Percentiles rank a stretch among this genome's conserved stretches.
phyloP scores from a whole-genome alignment of 2,113 vertebrate species.

The Syngnathus scovelli region DNA sequence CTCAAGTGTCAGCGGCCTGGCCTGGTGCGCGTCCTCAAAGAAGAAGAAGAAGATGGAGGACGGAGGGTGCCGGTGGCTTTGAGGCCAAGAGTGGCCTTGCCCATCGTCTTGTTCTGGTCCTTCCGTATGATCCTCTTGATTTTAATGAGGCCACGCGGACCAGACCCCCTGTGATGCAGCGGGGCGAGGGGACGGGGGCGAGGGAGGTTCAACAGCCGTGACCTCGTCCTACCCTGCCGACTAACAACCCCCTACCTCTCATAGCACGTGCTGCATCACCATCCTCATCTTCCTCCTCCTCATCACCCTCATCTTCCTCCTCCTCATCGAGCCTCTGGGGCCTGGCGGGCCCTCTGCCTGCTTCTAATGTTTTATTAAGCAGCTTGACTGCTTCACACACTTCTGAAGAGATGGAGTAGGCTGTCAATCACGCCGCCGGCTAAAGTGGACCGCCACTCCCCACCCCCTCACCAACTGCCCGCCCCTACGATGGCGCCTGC shows the following conservation, averaged over 20 bases:
- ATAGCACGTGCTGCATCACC: conserved; percentile 10
- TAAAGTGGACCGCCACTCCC: conserved; percentile 47
- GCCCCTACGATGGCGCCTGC: conserved; percentile 32
- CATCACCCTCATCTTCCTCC: conserved; percentile 8
- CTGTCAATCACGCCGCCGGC: conserved; percentile 65
- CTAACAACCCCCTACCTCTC: conserved; percentile 6
- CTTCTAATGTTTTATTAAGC: conserved; percentile 73
- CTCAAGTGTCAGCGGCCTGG: conserved; percentile 36
- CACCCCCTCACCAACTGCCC: not conserved
- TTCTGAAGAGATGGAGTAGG: conserved; percentile 56
- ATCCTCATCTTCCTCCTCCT: conserved; percentile 20
- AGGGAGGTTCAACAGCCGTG: conserved; percentile 54
- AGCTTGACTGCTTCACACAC: conserved; percentile 64
- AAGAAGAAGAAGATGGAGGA: conserved; percentile 9
- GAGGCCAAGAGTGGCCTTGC: conserved; percentile 57
- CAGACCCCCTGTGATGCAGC: conserved; percentile 68
- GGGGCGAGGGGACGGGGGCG: conserved; percentile 47
- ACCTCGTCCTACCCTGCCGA: conserved; percentile 30
- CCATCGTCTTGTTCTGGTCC: conserved; percentile 68
- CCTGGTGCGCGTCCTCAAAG: conserved; percentile 53
- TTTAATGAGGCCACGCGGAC: conserved; percentile 74
- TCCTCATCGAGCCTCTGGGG: conserved; percentile 42
- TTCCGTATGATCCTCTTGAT: conserved; percentile 73
- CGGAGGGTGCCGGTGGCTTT: conserved; percentile 23
- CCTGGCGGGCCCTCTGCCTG: conserved; percentile 28